phyloP scores from a whole-genome alignment of 2,888 invertebrate genomes.

The Laspeyria flexula region DNA sequence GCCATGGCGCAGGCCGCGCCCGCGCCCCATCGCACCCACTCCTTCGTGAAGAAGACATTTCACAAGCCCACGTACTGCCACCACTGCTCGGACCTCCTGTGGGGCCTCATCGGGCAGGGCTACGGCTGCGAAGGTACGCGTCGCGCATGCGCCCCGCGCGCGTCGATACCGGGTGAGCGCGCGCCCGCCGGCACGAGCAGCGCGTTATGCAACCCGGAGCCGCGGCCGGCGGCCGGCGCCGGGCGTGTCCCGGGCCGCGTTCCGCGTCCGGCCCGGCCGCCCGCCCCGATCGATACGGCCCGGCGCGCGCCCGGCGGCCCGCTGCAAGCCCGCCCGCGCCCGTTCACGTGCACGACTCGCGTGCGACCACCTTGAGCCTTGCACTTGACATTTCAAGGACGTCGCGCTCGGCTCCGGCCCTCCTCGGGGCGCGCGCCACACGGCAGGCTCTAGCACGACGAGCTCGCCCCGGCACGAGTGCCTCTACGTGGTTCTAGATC shows the following conservation, averaged over 20 bases:
- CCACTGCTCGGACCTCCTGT: slow-evolving; percentile 99
- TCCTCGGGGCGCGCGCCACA: too few species aligned
- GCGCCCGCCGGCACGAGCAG: slow-evolving; percentile 73
- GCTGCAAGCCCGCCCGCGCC: slow-evolving; percentile 25
- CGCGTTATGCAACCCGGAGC: slow-evolving; percentile 69
- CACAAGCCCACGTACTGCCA: slow-evolving; percentile 99
- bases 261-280: slow-evolving; percentile 36
- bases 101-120: slow-evolving; percentile 99
- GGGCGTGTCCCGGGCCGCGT: slow-evolving; percentile 66
- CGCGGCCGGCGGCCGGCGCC: slow-evolving; percentile 73
- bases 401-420: slow-evolving; percentile 20
- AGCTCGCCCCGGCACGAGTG: slow-evolving; percentile 20
- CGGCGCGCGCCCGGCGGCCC: slow-evolving; percentile 34
- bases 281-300: slow-evolving; percentile 15
- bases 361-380: slow-evolving; percentile 45
- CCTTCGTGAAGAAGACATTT: slow-evolving; percentile 99
- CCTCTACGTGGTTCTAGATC: slow-evolving; percentile 31
- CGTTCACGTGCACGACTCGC: slow-evolving; percentile 42
- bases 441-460: too few species aligned
- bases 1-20: slow-evolving; percentile 86
- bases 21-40: slow-evolving; percentile 92
- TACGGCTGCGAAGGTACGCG: slow-evolving; percentile 99
- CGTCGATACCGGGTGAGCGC: slow-evolving; percentile 77
- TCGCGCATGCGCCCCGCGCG: slow-evolving; percentile 79
- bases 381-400: slow-evolving; percentile 62